Conservation (phyloP, 2,888 invertebrate genomes). For the Epinotia brunnichana region DNA sequence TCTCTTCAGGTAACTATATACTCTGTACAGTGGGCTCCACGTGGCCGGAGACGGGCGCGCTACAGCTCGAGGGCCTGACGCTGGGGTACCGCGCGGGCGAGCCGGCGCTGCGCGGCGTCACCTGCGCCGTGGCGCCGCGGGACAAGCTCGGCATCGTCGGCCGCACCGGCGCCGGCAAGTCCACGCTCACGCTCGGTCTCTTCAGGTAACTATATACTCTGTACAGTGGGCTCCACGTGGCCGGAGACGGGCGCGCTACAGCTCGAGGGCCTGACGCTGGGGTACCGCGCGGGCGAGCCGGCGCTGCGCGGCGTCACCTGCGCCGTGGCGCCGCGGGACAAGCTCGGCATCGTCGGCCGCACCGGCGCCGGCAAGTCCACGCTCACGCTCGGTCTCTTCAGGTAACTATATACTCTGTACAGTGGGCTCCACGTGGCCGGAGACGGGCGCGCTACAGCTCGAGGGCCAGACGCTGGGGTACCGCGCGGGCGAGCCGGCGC, state of each 20-base stretch:
- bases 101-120: slow-evolving; percentile 91
- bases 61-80: slow-evolving; percentile 91
- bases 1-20: slow-evolving; percentile 86
- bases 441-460: slow-evolving; percentile 90
- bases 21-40: slow-evolving; percentile 48
- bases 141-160: slow-evolving; percentile 97
- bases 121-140: slow-evolving; percentile 89
- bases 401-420: slow-evolving; percentile 63
- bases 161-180: slow-evolving; percentile 96
- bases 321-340: slow-evolving; percentile 91
- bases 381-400: slow-evolving; percentile 92
- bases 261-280: slow-evolving; percentile 91
- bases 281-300: slow-evolving; percentile 94
- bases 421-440: slow-evolving; percentile 87
- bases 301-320: slow-evolving; percentile 92
- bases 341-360: slow-evolving; percentile 95
- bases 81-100: slow-evolving; percentile 95
- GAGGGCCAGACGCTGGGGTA: slow-evolving; percentile 93
- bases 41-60: slow-evolving; percentile 93
- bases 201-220: too few species aligned
- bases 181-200: slow-evolving; percentile 76
- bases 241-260: slow-evolving; percentile 91
- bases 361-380: slow-evolving; percentile 97
- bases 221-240: slow-evolving; percentile 84
- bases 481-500: slow-evolving; percentile 93